phyloP scores from a whole-genome alignment of 2,888 invertebrate species.

The Orchestes rusci region DNA sequence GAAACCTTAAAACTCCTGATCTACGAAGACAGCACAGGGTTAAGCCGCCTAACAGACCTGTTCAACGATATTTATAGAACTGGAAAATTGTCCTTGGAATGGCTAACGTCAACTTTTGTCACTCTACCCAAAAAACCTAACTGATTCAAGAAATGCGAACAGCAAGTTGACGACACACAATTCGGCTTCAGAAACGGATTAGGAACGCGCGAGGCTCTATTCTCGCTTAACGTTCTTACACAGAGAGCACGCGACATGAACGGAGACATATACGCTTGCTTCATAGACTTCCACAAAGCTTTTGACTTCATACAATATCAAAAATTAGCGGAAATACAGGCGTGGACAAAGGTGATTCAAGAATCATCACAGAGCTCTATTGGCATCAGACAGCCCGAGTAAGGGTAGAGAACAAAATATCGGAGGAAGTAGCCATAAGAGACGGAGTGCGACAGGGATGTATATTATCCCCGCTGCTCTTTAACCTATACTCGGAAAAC shows the following conservation, averaged over 20 bases:
- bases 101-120: neutral
- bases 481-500: constrained; percentile 4
- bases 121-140: neutral
- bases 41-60: constrained; percentile 5
- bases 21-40: neutral
- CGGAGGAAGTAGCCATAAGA: constrained; percentile 5
- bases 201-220: constrained; percentile 1
- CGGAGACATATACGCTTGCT: neutral
- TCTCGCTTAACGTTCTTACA: constrained; percentile 1
- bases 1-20: constrained; percentile 4
- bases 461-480: constrained; percentile 4
- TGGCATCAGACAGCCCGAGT: constrained; percentile 8
- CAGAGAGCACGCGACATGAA: constrained; percentile 1
- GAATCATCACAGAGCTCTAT: constrained; percentile 5
- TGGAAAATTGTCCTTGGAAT: neutral
- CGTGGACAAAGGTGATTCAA: neutral
- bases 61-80: constrained; percentile 1
- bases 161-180: neutral
- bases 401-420: constrained; percentile 4
- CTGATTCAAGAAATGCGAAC: constrained; percentile 2
- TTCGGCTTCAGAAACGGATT: constrained; percentile 1
- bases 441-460: constrained; percentile 1
- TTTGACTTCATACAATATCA: neutral
- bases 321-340: neutral
- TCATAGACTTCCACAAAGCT: too few species aligned